These are phyloP conservation scores for Scrobipalpa costella DNA, from an alignment of 2,888 invertebrate species.

Conservation along the genomic window DNA sequence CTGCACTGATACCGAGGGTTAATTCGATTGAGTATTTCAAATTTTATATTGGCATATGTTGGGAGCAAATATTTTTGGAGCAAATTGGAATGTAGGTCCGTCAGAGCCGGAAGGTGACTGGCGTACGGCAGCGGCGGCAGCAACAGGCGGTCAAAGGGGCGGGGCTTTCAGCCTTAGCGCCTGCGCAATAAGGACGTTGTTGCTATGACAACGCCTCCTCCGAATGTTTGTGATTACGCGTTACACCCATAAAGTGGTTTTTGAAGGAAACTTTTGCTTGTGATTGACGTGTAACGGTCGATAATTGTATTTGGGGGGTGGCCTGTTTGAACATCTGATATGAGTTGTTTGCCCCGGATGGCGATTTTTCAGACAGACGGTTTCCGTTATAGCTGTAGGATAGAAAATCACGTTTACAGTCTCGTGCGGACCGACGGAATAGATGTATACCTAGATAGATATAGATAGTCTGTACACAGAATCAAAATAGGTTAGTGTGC, in stretches of 20 bases:
- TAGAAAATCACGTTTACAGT: neutral
- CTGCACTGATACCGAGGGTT: neutral
- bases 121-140: constrained; percentile 61
- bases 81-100: constrained; percentile 54
- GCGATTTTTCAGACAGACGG: neutral
- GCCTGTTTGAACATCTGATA: constrained; percentile 6
- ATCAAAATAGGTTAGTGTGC: constrained; percentile 2
- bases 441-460: neutral
- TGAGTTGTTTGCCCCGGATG: neutral
- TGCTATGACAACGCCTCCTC: constrained; percentile 74
- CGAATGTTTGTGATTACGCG: constrained; percentile 69
- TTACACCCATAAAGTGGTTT: constrained; percentile 49
- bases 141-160: constrained; percentile 75
- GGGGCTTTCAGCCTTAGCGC: constrained; percentile 59
- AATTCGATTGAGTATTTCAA: neutral
- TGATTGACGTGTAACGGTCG: constrained; percentile 61
- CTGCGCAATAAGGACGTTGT: constrained; percentile 65
- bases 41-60: neutral
- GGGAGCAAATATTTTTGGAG: neutral
- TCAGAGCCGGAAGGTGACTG: constrained; percentile 60
- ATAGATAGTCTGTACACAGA: neutral
- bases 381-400: neutral
- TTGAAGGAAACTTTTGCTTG: constrained; percentile 54
- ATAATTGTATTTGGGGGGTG: constrained; percentile 51
- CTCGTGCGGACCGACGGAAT: neutral